Conservation (phyloP, 2,797 vertebrate genomes). For the Varecia variegata region DNA sequence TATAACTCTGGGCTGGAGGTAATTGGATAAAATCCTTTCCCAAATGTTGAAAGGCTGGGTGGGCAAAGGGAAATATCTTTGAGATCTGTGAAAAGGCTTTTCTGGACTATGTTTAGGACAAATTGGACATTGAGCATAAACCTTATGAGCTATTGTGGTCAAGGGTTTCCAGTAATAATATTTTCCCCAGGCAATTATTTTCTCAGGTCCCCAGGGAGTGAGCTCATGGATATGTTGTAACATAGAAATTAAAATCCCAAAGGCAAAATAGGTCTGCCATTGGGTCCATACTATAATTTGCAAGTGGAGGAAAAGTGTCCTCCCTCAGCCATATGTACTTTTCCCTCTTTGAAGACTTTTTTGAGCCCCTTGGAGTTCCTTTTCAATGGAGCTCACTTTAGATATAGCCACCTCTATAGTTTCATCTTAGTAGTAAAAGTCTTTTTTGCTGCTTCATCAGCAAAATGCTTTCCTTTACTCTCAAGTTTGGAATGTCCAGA, state of each 20-base stretch:
- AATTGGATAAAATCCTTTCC: background rate
- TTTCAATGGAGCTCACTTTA: background rate
- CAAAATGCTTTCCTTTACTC: background rate
- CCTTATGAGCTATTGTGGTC: background rate
- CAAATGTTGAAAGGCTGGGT: background rate
- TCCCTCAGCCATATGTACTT: background rate
- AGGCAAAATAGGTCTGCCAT: background rate
- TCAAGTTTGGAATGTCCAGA: background rate
- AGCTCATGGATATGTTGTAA: background rate
- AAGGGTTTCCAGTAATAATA: background rate
- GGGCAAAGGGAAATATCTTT: background rate
- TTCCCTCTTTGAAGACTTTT: background rate
- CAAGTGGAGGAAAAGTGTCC: background rate
- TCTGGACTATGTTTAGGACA: background rate
- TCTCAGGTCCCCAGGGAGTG: background rate
- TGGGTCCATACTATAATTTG: background rate
- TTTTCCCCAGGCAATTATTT: background rate
- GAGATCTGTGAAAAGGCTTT: background rate
- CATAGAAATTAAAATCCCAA: background rate
- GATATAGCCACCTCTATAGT: background rate
- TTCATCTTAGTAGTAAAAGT: background rate
- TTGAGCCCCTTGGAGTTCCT: background rate
- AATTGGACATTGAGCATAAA: background rate
- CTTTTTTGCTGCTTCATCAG: background rate
- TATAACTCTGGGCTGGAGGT: background rate